Percentiles rank a stretch among this genome's conserved stretches.
Conservation (phyloP, 1,140 invertebrate species). For the Dryas iulia region DNA sequence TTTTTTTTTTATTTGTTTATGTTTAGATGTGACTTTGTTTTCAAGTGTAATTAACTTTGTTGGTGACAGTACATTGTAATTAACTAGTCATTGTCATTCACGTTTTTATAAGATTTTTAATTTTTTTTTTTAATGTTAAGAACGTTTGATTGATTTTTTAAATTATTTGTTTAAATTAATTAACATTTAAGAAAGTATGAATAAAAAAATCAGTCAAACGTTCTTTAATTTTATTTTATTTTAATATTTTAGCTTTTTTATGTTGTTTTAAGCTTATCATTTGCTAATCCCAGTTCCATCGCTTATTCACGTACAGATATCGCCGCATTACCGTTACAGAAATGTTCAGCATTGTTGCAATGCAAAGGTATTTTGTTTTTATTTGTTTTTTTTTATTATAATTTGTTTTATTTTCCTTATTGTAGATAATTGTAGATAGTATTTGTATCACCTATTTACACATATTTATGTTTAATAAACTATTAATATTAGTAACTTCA, state of each 20-base stretch:
- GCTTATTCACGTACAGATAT: conserved; percentile 65
- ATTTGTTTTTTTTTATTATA: conserved; percentile 39
- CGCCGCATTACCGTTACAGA: conserved; percentile 70
- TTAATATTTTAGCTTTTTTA: background rate
- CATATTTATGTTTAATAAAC: background rate
- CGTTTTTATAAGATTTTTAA: background rate
- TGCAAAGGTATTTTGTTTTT: conserved; percentile 62
- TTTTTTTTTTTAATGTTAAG: background rate
- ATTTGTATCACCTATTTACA: background rate
- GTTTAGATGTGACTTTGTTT: background rate
- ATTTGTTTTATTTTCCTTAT: conserved; percentile 7
- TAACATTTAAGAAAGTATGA: background rate
- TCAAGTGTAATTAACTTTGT: background rate
- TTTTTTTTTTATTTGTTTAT: too few relatives aligned
- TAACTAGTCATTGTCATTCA: conserved; percentile 6
- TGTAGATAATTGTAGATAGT: background rate
- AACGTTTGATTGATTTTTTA: background rate
- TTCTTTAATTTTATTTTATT: background rate
- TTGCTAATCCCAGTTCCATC: conserved; percentile 29
- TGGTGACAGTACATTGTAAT: conserved; percentile 15
- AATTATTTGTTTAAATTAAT: background rate
- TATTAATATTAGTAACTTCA: background rate
- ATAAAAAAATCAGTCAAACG: background rate
- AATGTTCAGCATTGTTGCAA: conserved; percentile 71
- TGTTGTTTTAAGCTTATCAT: background rate